Conservation (phyloP, 2,797 vertebrate genomes). For the Phoeniculus purpureus region DNA sequence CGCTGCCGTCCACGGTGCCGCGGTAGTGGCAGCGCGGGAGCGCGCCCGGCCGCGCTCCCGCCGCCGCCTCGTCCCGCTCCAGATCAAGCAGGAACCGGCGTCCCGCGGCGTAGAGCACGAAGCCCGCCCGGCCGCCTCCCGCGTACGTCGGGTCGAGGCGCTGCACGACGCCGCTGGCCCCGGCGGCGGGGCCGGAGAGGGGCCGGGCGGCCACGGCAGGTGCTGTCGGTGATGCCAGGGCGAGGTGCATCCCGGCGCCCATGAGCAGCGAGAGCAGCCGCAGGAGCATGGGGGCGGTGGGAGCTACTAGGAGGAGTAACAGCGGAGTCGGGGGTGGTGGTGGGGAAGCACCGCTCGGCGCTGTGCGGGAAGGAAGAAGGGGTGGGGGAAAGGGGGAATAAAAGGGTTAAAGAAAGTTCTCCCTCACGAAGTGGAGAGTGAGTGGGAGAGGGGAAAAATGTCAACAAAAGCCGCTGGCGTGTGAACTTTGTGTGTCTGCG, state of each 20-base stretch:
- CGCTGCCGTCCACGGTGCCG: slow-evolving; percentile 89
- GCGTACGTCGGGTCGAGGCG: slow-evolving; percentile 90
- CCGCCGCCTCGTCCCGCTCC: slow-evolving; percentile 86
- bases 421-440: slow-evolving; percentile 5
- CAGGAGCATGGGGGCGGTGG: slow-evolving; percentile 61
- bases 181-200: slow-evolving; percentile 16
- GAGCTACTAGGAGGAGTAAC: not conserved
- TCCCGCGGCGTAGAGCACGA: slow-evolving; percentile 88
- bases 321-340: not conserved
- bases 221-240: slow-evolving; percentile 8
- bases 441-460: slow-evolving; percentile 36
- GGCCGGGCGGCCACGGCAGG: not conserved
- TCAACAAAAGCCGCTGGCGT: slow-evolving; percentile 57
- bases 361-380: not conserved
- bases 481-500: slow-evolving; percentile 66
- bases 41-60: not conserved
- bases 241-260: slow-evolving; percentile 57
- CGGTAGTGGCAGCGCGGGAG: slow-evolving; percentile 84
- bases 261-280: slow-evolving; percentile 65
- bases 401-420: not conserved
- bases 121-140: slow-evolving; percentile 90
- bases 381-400: accelerated
- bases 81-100: slow-evolving; percentile 90
- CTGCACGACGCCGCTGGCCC: slow-evolving; percentile 83
- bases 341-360: not conserved